phyloP scores from a whole-genome alignment of 2,113 vertebrate genomes.

The Mastomys natalensis region DNA sequence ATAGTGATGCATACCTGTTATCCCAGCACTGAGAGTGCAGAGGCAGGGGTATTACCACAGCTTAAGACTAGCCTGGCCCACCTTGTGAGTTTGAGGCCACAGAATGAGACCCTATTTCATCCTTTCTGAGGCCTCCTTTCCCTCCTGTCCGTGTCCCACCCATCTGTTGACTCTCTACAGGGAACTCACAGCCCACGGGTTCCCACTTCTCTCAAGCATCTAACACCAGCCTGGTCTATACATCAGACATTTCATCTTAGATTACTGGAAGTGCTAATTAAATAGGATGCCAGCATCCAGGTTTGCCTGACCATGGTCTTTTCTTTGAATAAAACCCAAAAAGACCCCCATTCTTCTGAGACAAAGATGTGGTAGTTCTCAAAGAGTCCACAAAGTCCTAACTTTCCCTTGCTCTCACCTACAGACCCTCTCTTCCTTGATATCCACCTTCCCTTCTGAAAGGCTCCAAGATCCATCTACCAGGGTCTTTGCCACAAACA shows the following conservation, averaged over 20 bases:
- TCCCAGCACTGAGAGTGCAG: neutral
- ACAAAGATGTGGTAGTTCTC: accelerated
- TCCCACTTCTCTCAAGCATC: accelerated
- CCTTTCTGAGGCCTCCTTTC: accelerated
- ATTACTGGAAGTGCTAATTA: too few species aligned
- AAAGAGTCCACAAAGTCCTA: neutral
- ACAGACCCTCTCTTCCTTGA: accelerated
- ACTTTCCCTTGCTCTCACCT: neutral
- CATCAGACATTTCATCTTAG: neutral
- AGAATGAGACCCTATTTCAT: neutral
- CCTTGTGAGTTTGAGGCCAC: neutral
- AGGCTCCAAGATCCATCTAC: accelerated
- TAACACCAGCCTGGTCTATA: accelerated
- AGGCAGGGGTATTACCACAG: neutral
- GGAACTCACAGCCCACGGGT: neutral
- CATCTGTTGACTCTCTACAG: neutral
- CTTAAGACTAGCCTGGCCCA: neutral
- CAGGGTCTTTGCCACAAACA: neutral
- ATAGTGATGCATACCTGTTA: neutral
- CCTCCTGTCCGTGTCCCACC: accelerated
- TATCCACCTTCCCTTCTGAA: neutral
- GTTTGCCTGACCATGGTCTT: neutral
- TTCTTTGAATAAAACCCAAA: neutral
- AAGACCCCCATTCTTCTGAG: neutral
- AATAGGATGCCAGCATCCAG: neutral